Conservation (phyloP, 1,140 invertebrate species). For the Drosophila parabipectinata region DNA sequence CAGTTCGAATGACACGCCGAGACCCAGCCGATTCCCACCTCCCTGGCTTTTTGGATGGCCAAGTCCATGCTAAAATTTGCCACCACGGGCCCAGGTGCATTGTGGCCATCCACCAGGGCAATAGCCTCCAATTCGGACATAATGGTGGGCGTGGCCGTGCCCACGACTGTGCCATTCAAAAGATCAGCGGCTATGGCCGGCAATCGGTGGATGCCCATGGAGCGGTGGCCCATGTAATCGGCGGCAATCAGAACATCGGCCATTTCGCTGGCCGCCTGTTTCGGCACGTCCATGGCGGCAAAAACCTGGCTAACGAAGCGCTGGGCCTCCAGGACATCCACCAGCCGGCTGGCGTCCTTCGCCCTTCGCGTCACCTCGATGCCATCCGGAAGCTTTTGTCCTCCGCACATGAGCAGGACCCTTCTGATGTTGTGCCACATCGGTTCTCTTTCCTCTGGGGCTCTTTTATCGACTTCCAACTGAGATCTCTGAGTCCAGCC, state of each 20-base stretch:
- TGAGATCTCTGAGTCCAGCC: background rate
- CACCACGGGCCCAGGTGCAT: slow-evolving; percentile 92
- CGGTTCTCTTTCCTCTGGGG: background rate
- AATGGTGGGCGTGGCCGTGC: slow-evolving; percentile 86
- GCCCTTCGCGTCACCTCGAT: background rate
- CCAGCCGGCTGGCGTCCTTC: background rate
- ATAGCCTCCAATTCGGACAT: slow-evolving; percentile 89
- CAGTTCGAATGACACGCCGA: slow-evolving; percentile 86
- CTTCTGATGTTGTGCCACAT: slow-evolving; percentile 46
- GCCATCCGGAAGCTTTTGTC: slow-evolving; percentile 5
- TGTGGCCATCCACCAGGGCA: slow-evolving; percentile 92
- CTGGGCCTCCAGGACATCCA: slow-evolving; percentile 42
- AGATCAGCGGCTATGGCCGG: slow-evolving; percentile 42
- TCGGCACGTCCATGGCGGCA: slow-evolving; percentile 46
- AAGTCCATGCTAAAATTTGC: slow-evolving; percentile 95
- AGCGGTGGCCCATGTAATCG: slow-evolving; percentile 93
- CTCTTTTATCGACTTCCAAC: background rate
- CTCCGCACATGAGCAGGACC: slow-evolving; percentile 13
- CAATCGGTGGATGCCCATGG: slow-evolving; percentile 89
- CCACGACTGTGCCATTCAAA: slow-evolving; percentile 24
- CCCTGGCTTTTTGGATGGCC: slow-evolving; percentile 92
- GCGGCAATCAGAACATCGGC: slow-evolving; percentile 91
- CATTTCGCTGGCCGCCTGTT: slow-evolving; percentile 87
- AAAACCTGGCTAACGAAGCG: slow-evolving; percentile 49
- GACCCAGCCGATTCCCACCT: slow-evolving; percentile 93